Conservation (phyloP, 2,888 invertebrate species). For the Tridacna crocea region DNA sequence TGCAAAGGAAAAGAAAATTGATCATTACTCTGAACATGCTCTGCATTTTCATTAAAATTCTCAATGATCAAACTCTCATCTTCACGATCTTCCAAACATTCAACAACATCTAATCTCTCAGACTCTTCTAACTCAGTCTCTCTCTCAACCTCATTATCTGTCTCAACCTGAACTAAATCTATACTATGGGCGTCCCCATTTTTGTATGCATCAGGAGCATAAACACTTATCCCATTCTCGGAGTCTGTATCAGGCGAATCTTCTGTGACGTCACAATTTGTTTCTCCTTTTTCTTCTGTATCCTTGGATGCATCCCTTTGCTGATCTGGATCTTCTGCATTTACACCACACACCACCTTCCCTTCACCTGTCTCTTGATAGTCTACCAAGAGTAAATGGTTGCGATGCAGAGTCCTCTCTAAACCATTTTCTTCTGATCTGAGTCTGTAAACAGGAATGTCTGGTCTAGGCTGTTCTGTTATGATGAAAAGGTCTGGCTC, state of each 20-base stretch:
- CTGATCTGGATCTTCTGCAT: no score
- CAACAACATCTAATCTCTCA: not conserved
- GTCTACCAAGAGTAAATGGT: not conserved
- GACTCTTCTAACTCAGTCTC: no score
- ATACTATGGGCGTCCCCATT: no score
- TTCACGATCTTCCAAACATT: not conserved
- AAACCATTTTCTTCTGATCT: not conserved
- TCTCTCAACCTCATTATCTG: no score
- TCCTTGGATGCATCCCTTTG: no score
- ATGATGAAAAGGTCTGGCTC: not conserved
- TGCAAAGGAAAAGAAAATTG: not conserved
- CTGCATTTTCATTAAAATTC: not conserved
- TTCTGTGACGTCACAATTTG: not conserved
- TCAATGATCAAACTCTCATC: not conserved
- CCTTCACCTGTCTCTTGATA: not conserved
- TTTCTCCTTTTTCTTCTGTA: no score
- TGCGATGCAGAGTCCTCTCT: not conserved
- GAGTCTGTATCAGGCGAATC: not conserved
- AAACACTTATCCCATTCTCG: not conserved
- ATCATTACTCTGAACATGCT: not conserved
- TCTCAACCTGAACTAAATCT: no score
- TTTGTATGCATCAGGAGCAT: no score
- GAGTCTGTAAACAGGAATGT: slow-evolving; percentile 4
- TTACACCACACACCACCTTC: no score
- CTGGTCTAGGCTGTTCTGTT: not conserved